A percentile compares a stretch with the other conserved stretches of the same genome.
These are phyloP conservation scores for Uropsilus gracilis DNA, from an alignment of 2,113 vertebrate species.

Conservation along the genomic window DNA sequence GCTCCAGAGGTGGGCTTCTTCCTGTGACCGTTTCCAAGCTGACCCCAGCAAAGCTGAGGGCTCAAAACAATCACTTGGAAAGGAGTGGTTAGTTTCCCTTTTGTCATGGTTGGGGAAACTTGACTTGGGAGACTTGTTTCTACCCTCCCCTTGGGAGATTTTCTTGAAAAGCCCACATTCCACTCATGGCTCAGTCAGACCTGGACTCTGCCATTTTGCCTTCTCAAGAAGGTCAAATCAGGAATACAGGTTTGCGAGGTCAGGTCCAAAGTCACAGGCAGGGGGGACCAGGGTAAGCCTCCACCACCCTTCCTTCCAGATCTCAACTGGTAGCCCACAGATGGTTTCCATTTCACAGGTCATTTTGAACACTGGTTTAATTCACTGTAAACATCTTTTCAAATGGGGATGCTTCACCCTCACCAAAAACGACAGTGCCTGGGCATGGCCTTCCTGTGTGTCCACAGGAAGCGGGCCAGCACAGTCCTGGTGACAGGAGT, in stretches of 20 bases:
- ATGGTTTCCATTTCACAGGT: background rate
- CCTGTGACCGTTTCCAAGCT: background rate
- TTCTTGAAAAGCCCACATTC: background rate
- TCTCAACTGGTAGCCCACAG: background rate
- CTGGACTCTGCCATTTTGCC: background rate
- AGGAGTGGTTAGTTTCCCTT: background rate
- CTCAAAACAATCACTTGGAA: background rate
- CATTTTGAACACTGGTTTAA: slow-evolving; percentile 62
- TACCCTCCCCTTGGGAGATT: no score
- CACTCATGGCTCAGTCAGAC: background rate
- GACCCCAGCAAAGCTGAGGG: background rate
- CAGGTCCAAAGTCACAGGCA: background rate
- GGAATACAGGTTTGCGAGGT: background rate
- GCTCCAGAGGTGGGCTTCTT: background rate
- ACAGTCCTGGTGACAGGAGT: background rate
- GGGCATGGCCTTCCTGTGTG: background rate
- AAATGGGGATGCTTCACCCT: background rate
- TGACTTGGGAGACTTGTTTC: no score
- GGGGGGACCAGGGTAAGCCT: no score
- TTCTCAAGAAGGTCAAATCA: slow-evolving; percentile 12
- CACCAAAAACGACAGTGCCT: background rate
- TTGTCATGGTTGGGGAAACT: background rate
- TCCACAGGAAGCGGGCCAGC: background rate
- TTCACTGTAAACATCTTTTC: slow-evolving; percentile 35
- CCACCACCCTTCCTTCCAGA: background rate